Percentiles rank a stretch among this genome's conserved stretches.
Conservation (phyloP, 2,113 vertebrate species). For the Clarias batrachus region DNA sequence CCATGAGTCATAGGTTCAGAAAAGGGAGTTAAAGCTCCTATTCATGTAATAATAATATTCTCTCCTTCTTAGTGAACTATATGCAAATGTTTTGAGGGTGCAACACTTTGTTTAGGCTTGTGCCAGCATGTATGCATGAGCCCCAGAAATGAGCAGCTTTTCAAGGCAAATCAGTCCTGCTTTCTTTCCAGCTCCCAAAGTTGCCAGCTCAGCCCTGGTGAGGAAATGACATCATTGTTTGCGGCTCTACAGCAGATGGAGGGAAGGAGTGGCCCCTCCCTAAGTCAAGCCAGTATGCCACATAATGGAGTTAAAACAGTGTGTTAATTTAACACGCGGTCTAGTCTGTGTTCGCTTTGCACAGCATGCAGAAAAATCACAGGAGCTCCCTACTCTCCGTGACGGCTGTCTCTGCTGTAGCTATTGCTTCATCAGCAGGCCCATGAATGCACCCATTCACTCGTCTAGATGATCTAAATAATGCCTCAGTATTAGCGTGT, state of each 20-base stretch:
- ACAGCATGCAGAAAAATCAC: background rate
- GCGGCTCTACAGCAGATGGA: conserved; percentile 52
- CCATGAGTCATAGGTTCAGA: background rate
- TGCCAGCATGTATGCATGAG: background rate
- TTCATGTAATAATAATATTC: background rate
- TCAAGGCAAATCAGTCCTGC: conserved; percentile 39
- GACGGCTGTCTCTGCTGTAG: conserved; percentile 1
- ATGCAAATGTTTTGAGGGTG: conserved; percentile 13
- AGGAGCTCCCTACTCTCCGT: background rate
- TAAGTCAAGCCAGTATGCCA: conserved; percentile 39
- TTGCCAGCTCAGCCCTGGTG: conserved; percentile 49
- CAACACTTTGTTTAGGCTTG: conserved; percentile 5
- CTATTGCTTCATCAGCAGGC: conserved; percentile 28
- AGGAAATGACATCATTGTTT: conserved; percentile 60
- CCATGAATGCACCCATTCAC: conserved; percentile 21
- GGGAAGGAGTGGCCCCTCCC: conserved; percentile 46
- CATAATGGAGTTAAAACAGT: conserved; percentile 44
- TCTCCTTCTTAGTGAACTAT: background rate
- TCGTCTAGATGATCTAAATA: background rate
- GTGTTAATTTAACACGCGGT: conserved; percentile 27
- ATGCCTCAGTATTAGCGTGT: background rate
- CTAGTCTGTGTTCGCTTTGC: background rate
- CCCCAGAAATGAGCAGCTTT: conserved; percentile 18
- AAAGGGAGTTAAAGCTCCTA: background rate
- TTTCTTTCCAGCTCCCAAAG: conserved; percentile 41